Evolutionary conservation across 2,888 invertebrate genomes (phyloP).

Genomic region (Epicampocera succincta): DNA sequence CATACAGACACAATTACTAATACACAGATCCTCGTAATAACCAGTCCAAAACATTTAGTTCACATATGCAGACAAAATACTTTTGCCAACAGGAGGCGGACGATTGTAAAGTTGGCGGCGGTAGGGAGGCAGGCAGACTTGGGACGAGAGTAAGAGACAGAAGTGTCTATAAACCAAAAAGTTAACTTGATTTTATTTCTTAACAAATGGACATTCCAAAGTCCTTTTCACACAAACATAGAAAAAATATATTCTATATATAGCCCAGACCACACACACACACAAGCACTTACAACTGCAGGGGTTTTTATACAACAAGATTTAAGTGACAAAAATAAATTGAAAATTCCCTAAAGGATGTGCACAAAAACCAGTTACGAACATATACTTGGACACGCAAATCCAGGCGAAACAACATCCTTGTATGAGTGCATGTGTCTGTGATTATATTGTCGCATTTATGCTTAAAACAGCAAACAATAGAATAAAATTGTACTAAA

Average conservation of each 20-base stretch:
- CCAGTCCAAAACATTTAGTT: constrained; percentile 40
- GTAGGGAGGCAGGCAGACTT: not conserved
- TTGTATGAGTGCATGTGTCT: not conserved
- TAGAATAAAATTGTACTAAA: constrained; percentile 63
- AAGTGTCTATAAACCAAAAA: constrained; percentile 62
- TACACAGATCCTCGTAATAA: too few relatives aligned
- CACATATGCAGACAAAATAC: constrained; percentile 50
- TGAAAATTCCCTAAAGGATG: constrained; percentile 68
- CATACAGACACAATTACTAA: not conserved
- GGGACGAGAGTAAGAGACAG: not conserved
- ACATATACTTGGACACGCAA: constrained; percentile 52
- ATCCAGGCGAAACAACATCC: too few relatives aligned
- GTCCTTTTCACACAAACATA: constrained; percentile 1
- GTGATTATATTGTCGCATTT: constrained; percentile 22
- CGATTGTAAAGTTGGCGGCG: constrained; percentile 36
- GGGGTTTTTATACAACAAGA: constrained; percentile 57
- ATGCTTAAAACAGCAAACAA: constrained; percentile 56
- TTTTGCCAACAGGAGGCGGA: constrained; percentile 45
- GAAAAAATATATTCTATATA: not conserved
- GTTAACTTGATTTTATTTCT: constrained; percentile 65
- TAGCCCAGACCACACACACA: constrained; percentile 5
- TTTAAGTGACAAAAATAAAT: constrained; percentile 70
- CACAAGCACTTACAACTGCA: constrained; percentile 27
- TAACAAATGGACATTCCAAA: constrained; percentile 15
- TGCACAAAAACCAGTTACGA: constrained; percentile 41